Base-by-base conservation (phyloP, 1,140 invertebrate genomes). In the Samia ricini region DNA sequence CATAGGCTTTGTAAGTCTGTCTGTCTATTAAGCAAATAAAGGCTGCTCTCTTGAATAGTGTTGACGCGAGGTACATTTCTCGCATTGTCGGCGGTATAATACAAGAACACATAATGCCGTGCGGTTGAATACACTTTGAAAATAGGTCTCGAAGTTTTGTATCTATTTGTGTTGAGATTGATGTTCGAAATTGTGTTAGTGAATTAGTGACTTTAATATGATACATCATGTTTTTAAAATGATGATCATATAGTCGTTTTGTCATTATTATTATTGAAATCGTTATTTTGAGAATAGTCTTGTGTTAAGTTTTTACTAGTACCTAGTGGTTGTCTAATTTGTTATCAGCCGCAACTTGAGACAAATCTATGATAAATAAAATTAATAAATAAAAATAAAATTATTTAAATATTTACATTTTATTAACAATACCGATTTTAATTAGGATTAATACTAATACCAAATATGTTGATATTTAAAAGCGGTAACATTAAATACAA, bases 1-100 rank as follows among this genome's bases (percentile, higher is more conserved):
- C 51, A 63, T 42, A 52, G 22, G 73, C 65, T 81, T 82, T 83
- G 79, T 79, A 24, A 61, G 36, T 51, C 73, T 68, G 73, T 72
- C 78, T 78, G 64, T 77, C 74, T 71, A 77, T 81, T 81, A n/a
- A 77, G 76, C 71, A 81, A 79, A 78, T 84, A 79, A 75, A 80
- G 76, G 71, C 67, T 69, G 55, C 56, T 63, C 68, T 71, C 77
- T 68, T 79, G 69, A 79, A 83, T 81, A 61, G 74, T 79, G 73
- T 76, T 76, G 81, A 77, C 77, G 77, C 71, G 71, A 71, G 60
- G 71, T 71, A 72, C 68, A 68, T 68, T 66, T 56, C 66, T 56
- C 58, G 61, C 65, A 77, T 81, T 82, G 76, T 79, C 42, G 22
- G 10, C 22, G 20, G 51, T n/a, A 52, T 52, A 60, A 77, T 74